Base-by-base conservation (phyloP, 2,888 invertebrate species). In the Byasa hedistus region DNA sequence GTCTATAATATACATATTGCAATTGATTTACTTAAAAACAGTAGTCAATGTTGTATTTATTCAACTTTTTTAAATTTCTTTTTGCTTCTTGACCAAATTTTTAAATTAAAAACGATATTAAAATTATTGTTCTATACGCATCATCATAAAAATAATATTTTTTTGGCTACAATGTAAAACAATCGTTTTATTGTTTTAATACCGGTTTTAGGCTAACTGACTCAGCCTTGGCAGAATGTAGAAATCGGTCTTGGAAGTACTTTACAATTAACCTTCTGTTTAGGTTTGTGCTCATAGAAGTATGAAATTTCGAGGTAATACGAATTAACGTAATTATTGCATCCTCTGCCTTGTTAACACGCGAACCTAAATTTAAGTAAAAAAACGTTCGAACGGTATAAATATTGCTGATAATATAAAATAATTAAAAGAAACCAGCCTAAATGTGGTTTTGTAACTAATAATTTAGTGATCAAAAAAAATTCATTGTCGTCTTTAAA, bases 211-310 rank as follows among this genome's bases (percentile, higher is more conserved):
- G 24, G 27, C 69, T 70, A 70, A 59, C 44, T 52, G 32, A 60
- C 56, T 61, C 56, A 71, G 60, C 72, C 75, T 75, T 73, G 71
- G 69, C 70, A 62, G 66, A 61, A 71, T 73, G 71, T 70, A 71
- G 75, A 74, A 73, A 75, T 71, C 69, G 68, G 24, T 52, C 70
- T 70, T 69, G 60, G 39, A 69, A 71, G 69, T 69, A 54, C 59
- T 65, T 65, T 69, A 72, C 69, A 72, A 74, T 74, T 74, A 74
- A 75, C 74, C 72, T 72, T 75, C 69, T 71, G 39, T 70, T 70
- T 69, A 64, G 69, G 57, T 72, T 69, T 68, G 71, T 65, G 70
- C 65, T 67, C 67, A 64, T 60, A 64, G 67, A 72, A 69, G 64
- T 72, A 72, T 70, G 70, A 75, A 72, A 70, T 71, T 69, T 64